phyloP scores from a whole-genome alignment of 2,797 vertebrate genomes.

The Anguilla marmorata region DNA sequence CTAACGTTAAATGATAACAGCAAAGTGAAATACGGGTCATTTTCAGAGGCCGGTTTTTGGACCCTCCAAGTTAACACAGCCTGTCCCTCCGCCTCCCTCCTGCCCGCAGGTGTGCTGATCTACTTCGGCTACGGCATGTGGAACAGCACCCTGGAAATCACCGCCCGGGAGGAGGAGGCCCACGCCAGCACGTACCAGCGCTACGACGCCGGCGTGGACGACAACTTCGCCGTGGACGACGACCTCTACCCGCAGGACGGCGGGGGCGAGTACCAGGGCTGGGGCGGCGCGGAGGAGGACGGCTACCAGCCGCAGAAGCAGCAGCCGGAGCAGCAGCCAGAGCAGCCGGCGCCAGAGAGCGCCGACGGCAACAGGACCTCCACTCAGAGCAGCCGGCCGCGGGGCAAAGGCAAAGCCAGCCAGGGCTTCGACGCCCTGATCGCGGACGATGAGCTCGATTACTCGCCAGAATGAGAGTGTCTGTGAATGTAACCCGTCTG shows the following conservation, averaged over 20 bases:
- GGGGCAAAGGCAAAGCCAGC: constrained; percentile 78
- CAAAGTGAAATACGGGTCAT: neutral
- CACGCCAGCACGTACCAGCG: constrained; percentile 93
- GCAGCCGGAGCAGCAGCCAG: constrained; percentile 61
- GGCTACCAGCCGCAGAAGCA: constrained; percentile 68
- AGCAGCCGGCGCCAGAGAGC: constrained; percentile 68
- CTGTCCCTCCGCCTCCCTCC: constrained; percentile 75
- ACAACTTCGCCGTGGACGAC: constrained; percentile 80
- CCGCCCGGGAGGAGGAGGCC: constrained; percentile 81
- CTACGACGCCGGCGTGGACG: constrained; percentile 87
- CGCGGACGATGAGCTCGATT: constrained; percentile 75
- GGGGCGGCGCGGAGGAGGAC: constrained; percentile 78
- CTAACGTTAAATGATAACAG: neutral
- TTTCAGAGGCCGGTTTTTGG: neutral
- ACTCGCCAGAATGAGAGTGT: constrained; percentile 73
- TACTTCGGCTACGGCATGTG: constrained; percentile 92
- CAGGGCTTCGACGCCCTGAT: constrained; percentile 73
- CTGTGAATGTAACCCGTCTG: constrained; percentile 55
- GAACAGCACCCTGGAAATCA: constrained; percentile 94
- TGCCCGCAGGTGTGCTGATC: constrained; percentile 85
- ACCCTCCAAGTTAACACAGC: neutral
- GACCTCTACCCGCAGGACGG: constrained; percentile 67
- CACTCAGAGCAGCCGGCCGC: constrained; percentile 63
- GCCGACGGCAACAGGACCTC: constrained; percentile 44
- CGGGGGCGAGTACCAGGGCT: constrained; percentile 76